Evolutionary conservation across 2,797 vertebrate genomes (phyloP).

Genomic region (Urosaurus nigricauda): DNA sequence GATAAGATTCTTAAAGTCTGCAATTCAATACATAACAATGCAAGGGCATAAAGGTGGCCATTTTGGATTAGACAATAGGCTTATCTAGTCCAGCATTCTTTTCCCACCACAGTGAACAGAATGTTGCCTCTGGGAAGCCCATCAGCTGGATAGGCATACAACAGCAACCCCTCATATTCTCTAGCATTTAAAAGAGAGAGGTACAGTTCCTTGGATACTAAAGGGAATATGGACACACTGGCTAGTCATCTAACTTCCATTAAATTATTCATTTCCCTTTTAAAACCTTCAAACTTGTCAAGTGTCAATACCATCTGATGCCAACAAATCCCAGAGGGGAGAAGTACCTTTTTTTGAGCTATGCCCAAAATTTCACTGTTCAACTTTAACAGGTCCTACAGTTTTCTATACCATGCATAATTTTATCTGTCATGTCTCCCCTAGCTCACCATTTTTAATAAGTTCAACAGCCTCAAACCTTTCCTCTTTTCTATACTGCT

Average conservation of each 20-base stretch:
- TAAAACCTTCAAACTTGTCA: neutral
- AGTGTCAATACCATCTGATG: neutral
- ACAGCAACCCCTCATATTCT: neutral
- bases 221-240: neutral
- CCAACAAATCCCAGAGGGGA: neutral
- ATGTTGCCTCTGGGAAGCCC: neutral
- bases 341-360: neutral
- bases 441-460: too few species aligned
- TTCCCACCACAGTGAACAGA: neutral
- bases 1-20: neutral
- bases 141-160: neutral
- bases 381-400: too few species aligned
- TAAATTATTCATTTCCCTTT: neutral
- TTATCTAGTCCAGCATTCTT: neutral
- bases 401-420: too few species aligned
- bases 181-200: neutral
- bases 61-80: neutral
- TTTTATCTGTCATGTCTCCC: too few species aligned
- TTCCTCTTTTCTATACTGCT: too few species aligned
- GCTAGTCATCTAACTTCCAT: neutral
- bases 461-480: too few species aligned
- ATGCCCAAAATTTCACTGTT: neutral
- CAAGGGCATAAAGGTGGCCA: neutral
- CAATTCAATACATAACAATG: neutral
- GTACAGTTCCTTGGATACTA: neutral